These are phyloP conservation scores for Phenganax stokvisi DNA, from an alignment of 92 coral and sea anemone genomes.

Conservation along the genomic window DNA sequence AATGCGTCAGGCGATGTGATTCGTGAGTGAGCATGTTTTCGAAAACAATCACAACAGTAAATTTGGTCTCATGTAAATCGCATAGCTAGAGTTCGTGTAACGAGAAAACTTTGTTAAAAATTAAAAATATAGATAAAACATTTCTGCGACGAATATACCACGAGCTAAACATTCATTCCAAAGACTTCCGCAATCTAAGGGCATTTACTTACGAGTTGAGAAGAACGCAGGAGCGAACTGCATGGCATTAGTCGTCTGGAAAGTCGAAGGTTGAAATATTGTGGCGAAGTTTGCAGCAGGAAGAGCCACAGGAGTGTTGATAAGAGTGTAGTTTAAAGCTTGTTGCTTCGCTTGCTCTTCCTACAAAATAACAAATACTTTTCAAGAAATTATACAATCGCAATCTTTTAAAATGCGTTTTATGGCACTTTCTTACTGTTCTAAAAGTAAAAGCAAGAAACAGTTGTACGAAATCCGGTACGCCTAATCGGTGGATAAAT, in stretches of 20 bases:
- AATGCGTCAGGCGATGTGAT: too few relatives aligned
- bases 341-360: constrained; percentile 41
- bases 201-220: constrained; percentile 65
- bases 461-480: too few relatives aligned
- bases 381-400: too few relatives aligned
- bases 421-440: too few relatives aligned
- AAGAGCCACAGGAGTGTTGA: constrained; percentile 30
- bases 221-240: constrained; percentile 83
- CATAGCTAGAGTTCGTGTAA: too few relatives aligned
- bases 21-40: too few relatives aligned
- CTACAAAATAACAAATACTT: background rate
- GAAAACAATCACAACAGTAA: too few relatives aligned
- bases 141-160: too few relatives aligned
- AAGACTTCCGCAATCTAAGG: background rate
- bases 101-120: background rate
- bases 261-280: constrained; percentile 34
- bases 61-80: too few relatives aligned
- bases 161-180: background rate
- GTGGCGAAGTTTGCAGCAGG: constrained; percentile 45
- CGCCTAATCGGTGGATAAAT: too few relatives aligned
- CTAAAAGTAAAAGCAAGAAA: too few relatives aligned
- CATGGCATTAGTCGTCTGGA: constrained; percentile 69
- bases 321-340: constrained; percentile 16
- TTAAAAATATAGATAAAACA: background rate
- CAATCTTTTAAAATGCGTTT: too few relatives aligned